A percentile compares a stretch with the other conserved stretches of the same genome.
phyloP scores from a whole-genome alignment of 2,888 invertebrate genomes.

The Drosophila yooni region DNA sequence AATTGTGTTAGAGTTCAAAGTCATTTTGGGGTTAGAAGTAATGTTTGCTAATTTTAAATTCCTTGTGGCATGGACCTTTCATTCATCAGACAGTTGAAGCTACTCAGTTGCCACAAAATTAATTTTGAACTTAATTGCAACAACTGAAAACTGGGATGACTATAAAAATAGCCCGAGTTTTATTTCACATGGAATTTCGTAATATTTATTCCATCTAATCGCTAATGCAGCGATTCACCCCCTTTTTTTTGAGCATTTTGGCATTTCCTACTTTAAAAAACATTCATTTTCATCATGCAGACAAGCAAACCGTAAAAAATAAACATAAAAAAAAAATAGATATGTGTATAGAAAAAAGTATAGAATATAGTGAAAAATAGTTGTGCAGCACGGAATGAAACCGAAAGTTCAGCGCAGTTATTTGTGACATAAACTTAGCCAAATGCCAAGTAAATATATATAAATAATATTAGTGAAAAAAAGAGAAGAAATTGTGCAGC shows the following conservation, averaged over 20 bases:
- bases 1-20: background rate
- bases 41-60: background rate
- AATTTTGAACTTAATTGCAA: background rate
- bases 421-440: slow-evolving; percentile 4
- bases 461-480: slow-evolving; percentile 13
- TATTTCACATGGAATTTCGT: slow-evolving; percentile 40
- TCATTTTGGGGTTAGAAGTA: background rate
- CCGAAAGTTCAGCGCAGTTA: slow-evolving; percentile 72
- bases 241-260: slow-evolving; percentile 52
- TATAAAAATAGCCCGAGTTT: slow-evolving; percentile 19
- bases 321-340: background rate
- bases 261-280: slow-evolving; percentile 83
- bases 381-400: slow-evolving; percentile 61
- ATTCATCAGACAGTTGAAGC: background rate
- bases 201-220: slow-evolving; percentile 30
- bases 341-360: slow-evolving; percentile 14
- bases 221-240: slow-evolving; percentile 39
- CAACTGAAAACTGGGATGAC: background rate
- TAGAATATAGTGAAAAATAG: slow-evolving; percentile 39
- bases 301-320: slow-evolving; percentile 39
- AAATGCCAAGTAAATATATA: slow-evolving; percentile 9
- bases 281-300: slow-evolving; percentile 81
- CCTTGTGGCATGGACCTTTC: background rate
- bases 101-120: background rate
- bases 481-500: slow-evolving; percentile 39